Conservation (phyloP, 1,140 invertebrate genomes). For the Drosophila mojavensis region DNA sequence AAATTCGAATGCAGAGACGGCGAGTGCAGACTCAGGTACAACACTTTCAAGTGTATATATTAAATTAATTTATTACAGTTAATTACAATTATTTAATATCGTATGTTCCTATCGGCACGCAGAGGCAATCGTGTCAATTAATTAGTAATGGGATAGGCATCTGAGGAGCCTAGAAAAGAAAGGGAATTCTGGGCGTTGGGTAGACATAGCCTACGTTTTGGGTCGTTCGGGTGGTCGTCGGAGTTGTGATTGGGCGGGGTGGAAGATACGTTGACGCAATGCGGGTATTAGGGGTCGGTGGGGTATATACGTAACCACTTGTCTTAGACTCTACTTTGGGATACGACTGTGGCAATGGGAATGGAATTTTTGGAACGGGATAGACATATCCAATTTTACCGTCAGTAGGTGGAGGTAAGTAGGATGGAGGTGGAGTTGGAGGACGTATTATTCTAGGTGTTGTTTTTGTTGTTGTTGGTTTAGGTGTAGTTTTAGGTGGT, state of each 20-base stretch:
- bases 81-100: slow-evolving; percentile 80
- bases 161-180: slow-evolving; percentile 50
- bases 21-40: slow-evolving; percentile 53
- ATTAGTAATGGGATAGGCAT: slow-evolving; percentile 53
- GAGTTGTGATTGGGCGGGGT: slow-evolving; percentile 44
- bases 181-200: slow-evolving; percentile 67
- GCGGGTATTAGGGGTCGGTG: no score
- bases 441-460: slow-evolving; percentile 56
- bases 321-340: no score
- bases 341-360: no score
- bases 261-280: no score
- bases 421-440: no score
- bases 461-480: no score
- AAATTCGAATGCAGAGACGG: slow-evolving; percentile 68
- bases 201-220: slow-evolving; percentile 65
- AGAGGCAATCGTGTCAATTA: slow-evolving; percentile 74
- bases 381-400: slow-evolving; percentile 51
- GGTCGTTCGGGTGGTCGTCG: slow-evolving; percentile 6
- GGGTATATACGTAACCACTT: no score
- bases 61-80: slow-evolving; percentile 79
- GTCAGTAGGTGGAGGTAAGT: no score
- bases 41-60: slow-evolving; percentile 66
- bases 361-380: slow-evolving; percentile 65
- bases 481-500: no score
- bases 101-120: slow-evolving; percentile 74